Evolutionary conservation across 2,113 vertebrate genomes (phyloP).

Genomic region (Desmodus rotundus): DNA sequence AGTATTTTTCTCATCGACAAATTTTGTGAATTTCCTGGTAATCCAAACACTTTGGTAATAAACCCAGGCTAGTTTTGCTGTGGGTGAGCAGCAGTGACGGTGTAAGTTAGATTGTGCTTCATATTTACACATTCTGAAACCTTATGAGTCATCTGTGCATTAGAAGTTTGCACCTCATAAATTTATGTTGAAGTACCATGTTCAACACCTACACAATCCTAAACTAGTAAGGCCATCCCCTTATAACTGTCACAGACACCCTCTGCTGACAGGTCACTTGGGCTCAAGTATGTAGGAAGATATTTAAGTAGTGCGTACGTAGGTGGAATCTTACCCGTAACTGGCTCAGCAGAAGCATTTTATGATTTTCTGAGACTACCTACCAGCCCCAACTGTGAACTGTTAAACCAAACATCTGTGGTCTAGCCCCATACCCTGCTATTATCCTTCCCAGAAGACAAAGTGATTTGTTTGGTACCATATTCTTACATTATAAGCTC

Average conservation of each 20-base stretch:
- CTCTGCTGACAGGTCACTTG: slow-evolving; percentile 48
- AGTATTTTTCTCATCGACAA: background rate
- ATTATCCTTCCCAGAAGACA: slow-evolving; percentile 35
- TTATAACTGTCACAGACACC: slow-evolving; percentile 13
- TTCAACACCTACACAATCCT: slow-evolving; percentile 55
- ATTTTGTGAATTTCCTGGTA: slow-evolving; percentile 13
- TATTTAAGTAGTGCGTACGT: slow-evolving; percentile 4
- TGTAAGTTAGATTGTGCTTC: slow-evolving; percentile 28
- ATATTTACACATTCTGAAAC: slow-evolving; percentile 72
- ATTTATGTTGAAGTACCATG: slow-evolving; percentile 46
- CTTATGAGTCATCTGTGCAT: slow-evolving; percentile 70
- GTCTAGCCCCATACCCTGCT: background rate
- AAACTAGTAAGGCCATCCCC: slow-evolving; percentile 39
- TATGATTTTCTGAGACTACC: background rate
- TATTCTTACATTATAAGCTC: background rate
- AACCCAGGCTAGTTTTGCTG: background rate
- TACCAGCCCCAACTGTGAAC: background rate
- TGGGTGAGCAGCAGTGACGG: slow-evolving; percentile 27
- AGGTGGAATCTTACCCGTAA: slow-evolving; percentile 63
- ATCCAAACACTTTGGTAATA: background rate
- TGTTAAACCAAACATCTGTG: slow-evolving; percentile 51
- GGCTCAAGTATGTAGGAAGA: slow-evolving; percentile 40
- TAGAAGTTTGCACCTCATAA: slow-evolving; percentile 59
- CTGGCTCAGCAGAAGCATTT: slow-evolving; percentile 16
- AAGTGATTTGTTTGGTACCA: background rate